Evolutionary conservation across 2,888 invertebrate genomes (phyloP).

Genomic region (Polymixis flavicincta): DNA sequence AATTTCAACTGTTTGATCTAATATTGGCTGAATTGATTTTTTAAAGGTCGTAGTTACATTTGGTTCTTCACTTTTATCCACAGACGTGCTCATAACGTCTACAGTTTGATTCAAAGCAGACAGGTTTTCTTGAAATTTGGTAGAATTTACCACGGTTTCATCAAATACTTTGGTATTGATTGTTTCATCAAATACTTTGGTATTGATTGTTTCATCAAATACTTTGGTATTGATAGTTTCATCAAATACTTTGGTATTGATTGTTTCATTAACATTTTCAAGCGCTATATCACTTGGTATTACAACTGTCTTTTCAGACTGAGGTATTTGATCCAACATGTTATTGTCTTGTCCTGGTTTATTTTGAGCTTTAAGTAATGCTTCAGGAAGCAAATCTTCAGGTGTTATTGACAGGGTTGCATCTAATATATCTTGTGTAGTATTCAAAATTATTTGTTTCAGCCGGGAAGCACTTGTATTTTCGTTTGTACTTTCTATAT

Average conservation of each 20-base stretch:
- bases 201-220: constrained; percentile 20
- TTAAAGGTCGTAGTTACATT: constrained; percentile 25
- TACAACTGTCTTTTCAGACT: not conserved
- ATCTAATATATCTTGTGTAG: constrained; percentile 66
- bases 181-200: constrained; percentile 22
- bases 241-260: not conserved
- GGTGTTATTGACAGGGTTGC: constrained; percentile 66
- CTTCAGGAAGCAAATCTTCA: constrained; percentile 61
- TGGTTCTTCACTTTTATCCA: not conserved
- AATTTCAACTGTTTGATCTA: constrained; percentile 38
- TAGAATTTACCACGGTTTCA: not conserved
- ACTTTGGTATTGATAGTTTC: not conserved
- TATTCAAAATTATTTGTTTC: constrained; percentile 63
- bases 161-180: constrained; percentile 1
- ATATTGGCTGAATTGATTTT: constrained; percentile 7
- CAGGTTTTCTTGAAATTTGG: constrained; percentile 10
- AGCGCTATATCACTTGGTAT: not conserved
- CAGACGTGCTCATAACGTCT: not conserved
- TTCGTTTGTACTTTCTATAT: constrained; percentile 40
- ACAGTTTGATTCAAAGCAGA: constrained; percentile 19
- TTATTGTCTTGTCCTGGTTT: not conserved
- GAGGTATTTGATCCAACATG: not conserved
- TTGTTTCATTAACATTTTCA: constrained; percentile 19
- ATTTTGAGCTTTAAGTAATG: constrained; percentile 11
- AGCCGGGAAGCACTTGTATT: constrained; percentile 58